Evolutionary conservation across 2,113 vertebrate species (phyloP).

Genomic region (Aythya baeri): DNA sequence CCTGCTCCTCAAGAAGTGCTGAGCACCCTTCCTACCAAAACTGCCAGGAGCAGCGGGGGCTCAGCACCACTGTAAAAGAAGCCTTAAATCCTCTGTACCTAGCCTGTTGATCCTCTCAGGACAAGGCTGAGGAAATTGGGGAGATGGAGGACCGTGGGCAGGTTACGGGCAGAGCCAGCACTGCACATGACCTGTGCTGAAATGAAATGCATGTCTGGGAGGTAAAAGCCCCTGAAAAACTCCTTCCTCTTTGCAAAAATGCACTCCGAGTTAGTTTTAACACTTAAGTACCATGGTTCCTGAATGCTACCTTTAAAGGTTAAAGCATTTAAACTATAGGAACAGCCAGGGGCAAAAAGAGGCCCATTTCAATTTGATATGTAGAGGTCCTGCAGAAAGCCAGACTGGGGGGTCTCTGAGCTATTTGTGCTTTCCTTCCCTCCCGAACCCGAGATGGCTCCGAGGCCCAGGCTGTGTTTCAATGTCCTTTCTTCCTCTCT

Average conservation of each 20-base stretch:
- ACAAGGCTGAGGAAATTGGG: neutral
- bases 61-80: neutral
- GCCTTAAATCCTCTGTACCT: neutral
- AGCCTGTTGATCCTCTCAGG: neutral
- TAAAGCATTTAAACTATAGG: constrained; percentile 62
- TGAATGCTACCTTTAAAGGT: constrained; percentile 63
- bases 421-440: constrained; percentile 47
- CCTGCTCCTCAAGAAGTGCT: neutral
- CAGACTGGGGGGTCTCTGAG: constrained; percentile 44
- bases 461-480: constrained; percentile 6
- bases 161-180: neutral
- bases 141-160: neutral
- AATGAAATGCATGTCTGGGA: constrained; percentile 23
- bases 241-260: constrained; percentile 8
- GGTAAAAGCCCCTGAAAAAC: neutral
- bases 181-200: neutral
- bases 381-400: constrained; percentile 43
- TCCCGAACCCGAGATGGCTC: constrained; percentile 48
- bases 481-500: neutral
- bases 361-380: constrained; percentile 57
- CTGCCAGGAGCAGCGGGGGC: neutral
- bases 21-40: neutral
- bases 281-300: constrained; percentile 62
- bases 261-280: constrained; percentile 8
- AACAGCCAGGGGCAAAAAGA: constrained; percentile 67